Evolutionary conservation across 2,797 vertebrate species (phyloP).

Genomic region (Epinephelus malabaricus): DNA sequence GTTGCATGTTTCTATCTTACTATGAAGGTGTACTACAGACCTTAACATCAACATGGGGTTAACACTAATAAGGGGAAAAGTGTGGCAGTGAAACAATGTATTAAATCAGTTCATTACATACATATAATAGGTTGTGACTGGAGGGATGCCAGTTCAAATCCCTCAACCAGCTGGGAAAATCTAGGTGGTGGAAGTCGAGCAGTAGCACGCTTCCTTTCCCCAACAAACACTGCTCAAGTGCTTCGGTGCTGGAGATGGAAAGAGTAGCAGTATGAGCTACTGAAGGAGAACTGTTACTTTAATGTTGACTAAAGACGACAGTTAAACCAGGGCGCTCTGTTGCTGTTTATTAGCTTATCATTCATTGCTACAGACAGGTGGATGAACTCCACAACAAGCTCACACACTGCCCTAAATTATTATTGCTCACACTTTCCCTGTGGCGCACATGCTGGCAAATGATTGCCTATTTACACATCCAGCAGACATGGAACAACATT

Average conservation of each 20-base stretch:
- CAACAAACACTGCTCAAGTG: conserved; percentile 33
- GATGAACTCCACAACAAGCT: neutral
- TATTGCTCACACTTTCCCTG: neutral
- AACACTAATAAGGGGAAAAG: conserved; percentile 5
- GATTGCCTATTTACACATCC: neutral
- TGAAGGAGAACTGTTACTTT: too few relatives aligned
- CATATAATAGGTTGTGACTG: conserved; percentile 39
- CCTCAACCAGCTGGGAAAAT: conserved; percentile 28
- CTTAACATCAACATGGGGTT: neutral
- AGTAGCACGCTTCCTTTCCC: conserved; percentile 45
- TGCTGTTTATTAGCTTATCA: neutral
- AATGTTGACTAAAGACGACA: too few relatives aligned
- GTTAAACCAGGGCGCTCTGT: neutral
- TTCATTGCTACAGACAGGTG: neutral
- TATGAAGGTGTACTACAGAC: neutral
- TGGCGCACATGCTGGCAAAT: neutral
- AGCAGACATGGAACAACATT: neutral
- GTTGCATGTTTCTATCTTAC: neutral
- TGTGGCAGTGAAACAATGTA: neutral
- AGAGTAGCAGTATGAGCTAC: neutral
- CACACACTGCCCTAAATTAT: neutral
- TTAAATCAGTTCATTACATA: conserved; percentile 22
- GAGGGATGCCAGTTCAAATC: conserved; percentile 49
- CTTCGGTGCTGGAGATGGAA: conserved; percentile 2
- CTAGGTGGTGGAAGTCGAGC: conserved; percentile 28